Base-by-base conservation (phyloP, 2,113 vertebrate genomes). In the Cettia cetti region DNA sequence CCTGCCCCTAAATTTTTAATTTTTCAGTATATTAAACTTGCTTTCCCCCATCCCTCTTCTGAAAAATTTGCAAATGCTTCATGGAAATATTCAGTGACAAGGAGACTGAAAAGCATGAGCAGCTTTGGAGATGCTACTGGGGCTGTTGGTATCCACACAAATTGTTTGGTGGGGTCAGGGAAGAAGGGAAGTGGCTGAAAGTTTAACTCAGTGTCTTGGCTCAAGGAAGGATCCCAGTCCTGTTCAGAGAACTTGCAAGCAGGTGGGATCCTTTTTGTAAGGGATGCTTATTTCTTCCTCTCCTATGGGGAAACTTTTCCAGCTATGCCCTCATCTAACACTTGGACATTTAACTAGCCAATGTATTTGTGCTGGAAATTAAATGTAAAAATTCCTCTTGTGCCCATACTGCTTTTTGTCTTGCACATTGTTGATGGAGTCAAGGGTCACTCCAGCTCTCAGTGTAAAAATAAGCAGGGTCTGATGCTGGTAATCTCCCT, bases 1-100 rank as follows among this genome's bases (percentile, higher is more conserved):
- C 63, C 64, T 84, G 44, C n/a, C 52, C 47, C 49, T 89, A 61
- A 82, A 93, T 92, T 93, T 95, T 94, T 93, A 84, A 92, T 92
- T 94, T 94, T 89, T 86, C 68, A 75, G 37, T 92, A 69, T 82
- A 27, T 74, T 93, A 86, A 66, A 68, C 28, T 89, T 52, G 15
- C 22, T 77, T 24, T 13, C 9, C 24, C 31, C 12, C 9, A 21
- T 69, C 26, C 5, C 26, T 74, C 30, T 82, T 66, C 56, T 79
- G 56, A 50, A 50, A 77, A 70, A 37, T 23, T 71, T 86, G 28
- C 18, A 39, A 13, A 45, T 56, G 13, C 28, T 94, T 78, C 5
- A 21, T 59, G 28, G 49, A 86, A 88, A 71, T 78, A 56, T 7
- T 66, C 81, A 60, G 47, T 21, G 47, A 27, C 47, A 37, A 77